A percentile compares a stretch with the other conserved stretches of the same genome.
phyloP scores from a whole-genome alignment of 2,797 vertebrate species.

The Centropyge bicolor region DNA sequence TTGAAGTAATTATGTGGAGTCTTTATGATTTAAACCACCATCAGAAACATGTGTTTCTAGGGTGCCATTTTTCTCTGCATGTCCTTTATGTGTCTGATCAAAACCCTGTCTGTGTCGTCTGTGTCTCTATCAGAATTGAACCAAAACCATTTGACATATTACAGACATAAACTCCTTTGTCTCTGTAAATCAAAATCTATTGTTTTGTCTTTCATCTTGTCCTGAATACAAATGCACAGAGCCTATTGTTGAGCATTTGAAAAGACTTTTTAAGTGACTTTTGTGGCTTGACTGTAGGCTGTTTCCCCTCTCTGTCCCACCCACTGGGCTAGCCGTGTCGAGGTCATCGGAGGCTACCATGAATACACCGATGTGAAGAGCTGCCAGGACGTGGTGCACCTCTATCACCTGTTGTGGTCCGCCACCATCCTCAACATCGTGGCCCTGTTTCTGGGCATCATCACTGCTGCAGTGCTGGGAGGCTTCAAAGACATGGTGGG shows the following conservation, averaged over 20 bases:
- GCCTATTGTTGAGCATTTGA: neutral
- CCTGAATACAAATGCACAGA: slow-evolving; percentile 26
- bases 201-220: slow-evolving; percentile 47
- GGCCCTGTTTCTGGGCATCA: slow-evolving; percentile 96
- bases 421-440: slow-evolving; percentile 97
- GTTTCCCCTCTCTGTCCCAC: slow-evolving; percentile 60
- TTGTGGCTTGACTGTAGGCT: slow-evolving; percentile 63
- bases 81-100: slow-evolving; percentile 53
- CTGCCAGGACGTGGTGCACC: slow-evolving; percentile 97
- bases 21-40: slow-evolving; percentile 35
- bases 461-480: slow-evolving; percentile 95
- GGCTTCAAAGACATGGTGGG: slow-evolving; percentile 98
- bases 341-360: slow-evolving; percentile 92
- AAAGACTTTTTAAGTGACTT: slow-evolving; percentile 32
- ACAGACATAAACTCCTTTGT: slow-evolving; percentile 26
- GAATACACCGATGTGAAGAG: slow-evolving; percentile 97
- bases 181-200: slow-evolving; percentile 45
- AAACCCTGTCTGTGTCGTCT: slow-evolving; percentile 51
- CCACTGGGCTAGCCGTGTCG: slow-evolving; percentile 83
- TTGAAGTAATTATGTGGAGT: slow-evolving; percentile 43
- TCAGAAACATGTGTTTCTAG: slow-evolving; percentile 50
- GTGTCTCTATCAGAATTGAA: slow-evolving; percentile 32
- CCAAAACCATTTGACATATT: slow-evolving; percentile 34
- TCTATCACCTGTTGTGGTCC: slow-evolving; percentile 97
- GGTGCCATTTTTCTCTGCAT: slow-evolving; percentile 68